Conservation (phyloP, 2,888 invertebrate species). For the Andrena haemorrhoa region DNA sequence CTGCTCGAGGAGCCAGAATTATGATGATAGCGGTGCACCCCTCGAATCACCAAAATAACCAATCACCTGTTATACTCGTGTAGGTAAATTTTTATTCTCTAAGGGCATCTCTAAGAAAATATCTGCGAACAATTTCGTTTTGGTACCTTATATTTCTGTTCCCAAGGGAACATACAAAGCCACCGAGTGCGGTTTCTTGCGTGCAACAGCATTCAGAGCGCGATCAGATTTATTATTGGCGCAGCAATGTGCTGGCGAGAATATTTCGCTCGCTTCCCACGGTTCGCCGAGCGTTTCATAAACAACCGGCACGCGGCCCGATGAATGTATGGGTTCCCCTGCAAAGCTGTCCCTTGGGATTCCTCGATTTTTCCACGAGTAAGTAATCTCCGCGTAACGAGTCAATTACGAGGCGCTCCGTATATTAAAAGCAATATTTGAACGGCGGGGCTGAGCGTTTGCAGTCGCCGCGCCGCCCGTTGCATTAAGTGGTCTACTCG, state of each 20-base stretch:
- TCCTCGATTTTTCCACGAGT: not conserved
- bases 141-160: not conserved
- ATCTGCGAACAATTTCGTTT: slow-evolving; percentile 14
- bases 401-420: slow-evolving; percentile 14
- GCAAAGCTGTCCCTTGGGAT: not conserved
- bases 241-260: slow-evolving; percentile 36
- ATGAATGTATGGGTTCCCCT: too few species aligned
- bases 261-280: slow-evolving; percentile 47
- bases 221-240: slow-evolving; percentile 41
- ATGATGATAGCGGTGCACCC: not conserved
- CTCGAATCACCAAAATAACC: too few species aligned
- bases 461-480: slow-evolving; percentile 15
- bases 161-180: slow-evolving; percentile 1
- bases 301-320: not conserved
- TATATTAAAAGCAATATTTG: slow-evolving; percentile 19
- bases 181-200: slow-evolving; percentile 39
- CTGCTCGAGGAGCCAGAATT: not conserved
- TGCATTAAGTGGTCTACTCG: not conserved
- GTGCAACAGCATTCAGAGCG: slow-evolving; percentile 33
- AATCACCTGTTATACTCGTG: too few species aligned
- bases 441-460: not conserved
- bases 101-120: not conserved
- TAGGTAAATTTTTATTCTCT: too few species aligned
- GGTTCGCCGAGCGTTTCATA: slow-evolving; percentile 18
- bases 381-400: not conserved